Percentiles rank a stretch among this genome's conserved stretches.
Conservation (phyloP, 2,888 invertebrate genomes). For the Dryococelus australis region DNA sequence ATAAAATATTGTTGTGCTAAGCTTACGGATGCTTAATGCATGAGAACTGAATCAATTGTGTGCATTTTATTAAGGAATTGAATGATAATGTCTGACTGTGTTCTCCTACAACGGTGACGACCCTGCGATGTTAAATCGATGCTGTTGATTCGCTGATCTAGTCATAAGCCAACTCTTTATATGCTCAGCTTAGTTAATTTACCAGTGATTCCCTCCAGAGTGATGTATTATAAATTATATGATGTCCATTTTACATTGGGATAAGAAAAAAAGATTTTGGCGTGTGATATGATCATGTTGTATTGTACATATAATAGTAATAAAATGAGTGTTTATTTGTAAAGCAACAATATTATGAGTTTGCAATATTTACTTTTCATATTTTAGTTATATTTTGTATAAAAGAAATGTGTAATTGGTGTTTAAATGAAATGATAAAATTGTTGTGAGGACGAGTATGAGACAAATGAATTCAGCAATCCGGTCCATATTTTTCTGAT, state of each 20-base stretch:
- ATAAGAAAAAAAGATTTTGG: conserved; percentile 4
- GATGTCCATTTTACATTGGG: conserved; percentile 25
- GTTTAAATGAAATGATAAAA: neutral
- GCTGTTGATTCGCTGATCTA: conserved; percentile 24
- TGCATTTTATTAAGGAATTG: neutral
- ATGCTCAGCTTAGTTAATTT: conserved; percentile 22
- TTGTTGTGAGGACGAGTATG: neutral
- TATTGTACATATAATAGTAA: neutral
- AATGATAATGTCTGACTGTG: too few species aligned
- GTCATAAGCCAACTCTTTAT: conserved; percentile 6
- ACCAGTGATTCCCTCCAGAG: conserved; percentile 24
- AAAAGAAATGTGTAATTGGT: neutral
- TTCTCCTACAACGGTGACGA: neutral
- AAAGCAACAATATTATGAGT: conserved; percentile 22
- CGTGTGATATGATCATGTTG: neutral
- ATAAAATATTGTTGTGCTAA: neutral
- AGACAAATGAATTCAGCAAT: neutral
- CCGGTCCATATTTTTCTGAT: conserved; percentile 26
- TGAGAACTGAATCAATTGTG: neutral
- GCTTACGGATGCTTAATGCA: neutral
- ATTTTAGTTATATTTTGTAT: conserved; percentile 26
- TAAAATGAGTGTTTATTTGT: conserved; percentile 3
- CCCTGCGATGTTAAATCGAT: conserved; percentile 20
- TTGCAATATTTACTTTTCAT: conserved; percentile 17
- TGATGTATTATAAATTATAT: conserved; percentile 16